Conservation (phyloP, 1,140 invertebrate genomes). For the Trichomalopsis sarcophagae region DNA sequence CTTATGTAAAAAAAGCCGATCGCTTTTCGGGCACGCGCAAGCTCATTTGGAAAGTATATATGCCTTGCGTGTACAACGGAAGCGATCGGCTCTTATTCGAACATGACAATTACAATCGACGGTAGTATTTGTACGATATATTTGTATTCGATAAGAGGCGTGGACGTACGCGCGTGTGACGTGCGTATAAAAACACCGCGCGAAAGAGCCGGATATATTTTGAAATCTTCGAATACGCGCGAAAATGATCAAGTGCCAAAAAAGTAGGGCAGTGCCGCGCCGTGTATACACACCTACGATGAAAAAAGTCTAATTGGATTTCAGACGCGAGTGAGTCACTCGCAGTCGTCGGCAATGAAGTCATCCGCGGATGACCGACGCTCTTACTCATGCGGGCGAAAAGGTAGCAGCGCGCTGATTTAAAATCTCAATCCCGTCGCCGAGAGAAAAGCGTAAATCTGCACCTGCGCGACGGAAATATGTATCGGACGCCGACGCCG, state of each 20-base stretch:
- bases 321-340: background rate
- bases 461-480: background rate
- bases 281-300: constrained; percentile 41
- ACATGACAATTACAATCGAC: background rate
- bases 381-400: background rate
- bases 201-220: background rate
- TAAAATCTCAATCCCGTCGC: background rate
- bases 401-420: background rate
- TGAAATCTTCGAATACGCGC: background rate
- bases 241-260: constrained; percentile 13
- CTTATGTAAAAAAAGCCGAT: constrained; percentile 27
- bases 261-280: background rate
- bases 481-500: background rate
- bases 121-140: background rate
- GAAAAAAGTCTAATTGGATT: constrained; percentile 38
- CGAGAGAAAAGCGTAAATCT: background rate
- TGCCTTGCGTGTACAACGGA: background rate
- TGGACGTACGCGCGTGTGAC: background rate
- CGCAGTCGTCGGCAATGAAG: too few species aligned
- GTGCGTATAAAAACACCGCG: background rate
- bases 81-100: constrained; percentile 18
- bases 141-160: constrained; percentile 8
- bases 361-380: background rate
- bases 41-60: too few species aligned
- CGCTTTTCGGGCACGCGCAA: background rate